Evolutionary conservation across 2,888 invertebrate genomes (phyloP).

Genomic region (Calameuta pallipes): DNA sequence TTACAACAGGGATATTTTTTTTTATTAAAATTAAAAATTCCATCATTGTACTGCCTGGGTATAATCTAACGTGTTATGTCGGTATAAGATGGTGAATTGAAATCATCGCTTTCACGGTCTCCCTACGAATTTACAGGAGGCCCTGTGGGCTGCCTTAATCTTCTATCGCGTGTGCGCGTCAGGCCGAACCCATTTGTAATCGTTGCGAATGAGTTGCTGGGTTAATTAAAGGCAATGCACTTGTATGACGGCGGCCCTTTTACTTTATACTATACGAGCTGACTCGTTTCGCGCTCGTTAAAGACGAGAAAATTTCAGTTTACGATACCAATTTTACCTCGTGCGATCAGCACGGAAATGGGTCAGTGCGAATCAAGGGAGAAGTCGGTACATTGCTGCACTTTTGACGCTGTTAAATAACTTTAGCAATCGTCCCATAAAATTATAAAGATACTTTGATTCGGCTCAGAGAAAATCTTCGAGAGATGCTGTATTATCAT

Average conservation of each 20-base stretch:
- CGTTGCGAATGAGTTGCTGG: not conserved
- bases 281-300: not conserved
- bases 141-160: not conserved
- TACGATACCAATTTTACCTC: not conserved
- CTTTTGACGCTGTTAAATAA: not conserved
- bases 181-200: not conserved
- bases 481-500: not conserved
- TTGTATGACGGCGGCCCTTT: not conserved
- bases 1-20: not conserved
- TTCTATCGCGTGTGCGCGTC: not conserved
- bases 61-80: not conserved
- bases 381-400: not conserved
- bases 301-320: not conserved
- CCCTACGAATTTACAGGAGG: not conserved
- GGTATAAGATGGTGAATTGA: not conserved
- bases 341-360: not conserved
- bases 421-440: not conserved
- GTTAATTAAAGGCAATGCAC: not conserved
- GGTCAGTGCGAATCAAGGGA: not conserved
- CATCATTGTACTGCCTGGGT: not conserved
- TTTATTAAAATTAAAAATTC: not conserved
- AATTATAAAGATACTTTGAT: no score
- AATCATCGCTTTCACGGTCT: not conserved
- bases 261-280: not conserved
- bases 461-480: not conserved